Evolutionary conservation across 2,888 invertebrate genomes (phyloP).

Genomic region (Eristalinus aeneus): DNA sequence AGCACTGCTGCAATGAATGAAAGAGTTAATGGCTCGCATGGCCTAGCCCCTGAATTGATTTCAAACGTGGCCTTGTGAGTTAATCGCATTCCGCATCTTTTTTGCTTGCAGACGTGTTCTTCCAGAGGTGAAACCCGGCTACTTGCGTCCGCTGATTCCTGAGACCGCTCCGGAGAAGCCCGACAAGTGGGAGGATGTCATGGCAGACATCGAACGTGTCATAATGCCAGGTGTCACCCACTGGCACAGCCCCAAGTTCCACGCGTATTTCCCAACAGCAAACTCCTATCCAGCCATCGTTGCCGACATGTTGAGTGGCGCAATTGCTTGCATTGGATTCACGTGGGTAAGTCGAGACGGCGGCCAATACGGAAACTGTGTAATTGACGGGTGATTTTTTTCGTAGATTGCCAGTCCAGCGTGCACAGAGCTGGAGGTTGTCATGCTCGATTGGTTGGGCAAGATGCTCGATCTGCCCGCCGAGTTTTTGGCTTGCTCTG

Average conservation of each 20-base stretch:
- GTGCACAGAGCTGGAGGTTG: slow-evolving; percentile 96
- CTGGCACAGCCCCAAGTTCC: slow-evolving; percentile 97
- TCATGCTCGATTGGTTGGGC: slow-evolving; percentile 97
- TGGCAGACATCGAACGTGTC: slow-evolving; percentile 95
- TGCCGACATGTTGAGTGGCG: slow-evolving; percentile 96
- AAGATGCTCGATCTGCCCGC: slow-evolving; percentile 94
- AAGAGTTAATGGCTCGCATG: background rate
- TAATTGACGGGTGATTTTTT: background rate
- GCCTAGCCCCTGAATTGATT: background rate
- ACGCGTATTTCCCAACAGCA: slow-evolving; percentile 96
- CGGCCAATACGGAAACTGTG: slow-evolving; percentile 1
- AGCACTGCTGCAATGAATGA: background rate
- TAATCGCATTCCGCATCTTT: slow-evolving; percentile 3
- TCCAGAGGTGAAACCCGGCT: slow-evolving; percentile 96
- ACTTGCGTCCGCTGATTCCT: slow-evolving; percentile 93
- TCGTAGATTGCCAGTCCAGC: slow-evolving; percentile 94
- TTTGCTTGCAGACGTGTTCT: slow-evolving; percentile 87
- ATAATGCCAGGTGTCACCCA: slow-evolving; percentile 99
- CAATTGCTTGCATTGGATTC: slow-evolving; percentile 97
- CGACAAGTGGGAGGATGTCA: slow-evolving; percentile 94
- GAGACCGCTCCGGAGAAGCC: slow-evolving; percentile 90
- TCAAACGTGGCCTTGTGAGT: background rate
- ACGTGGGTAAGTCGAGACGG: slow-evolving; percentile 88
- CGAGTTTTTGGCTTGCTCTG: slow-evolving; percentile 90
- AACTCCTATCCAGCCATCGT: slow-evolving; percentile 96